Conservation (phyloP, 2,797 vertebrate genomes). For the Enteromius paludinosus region DNA sequence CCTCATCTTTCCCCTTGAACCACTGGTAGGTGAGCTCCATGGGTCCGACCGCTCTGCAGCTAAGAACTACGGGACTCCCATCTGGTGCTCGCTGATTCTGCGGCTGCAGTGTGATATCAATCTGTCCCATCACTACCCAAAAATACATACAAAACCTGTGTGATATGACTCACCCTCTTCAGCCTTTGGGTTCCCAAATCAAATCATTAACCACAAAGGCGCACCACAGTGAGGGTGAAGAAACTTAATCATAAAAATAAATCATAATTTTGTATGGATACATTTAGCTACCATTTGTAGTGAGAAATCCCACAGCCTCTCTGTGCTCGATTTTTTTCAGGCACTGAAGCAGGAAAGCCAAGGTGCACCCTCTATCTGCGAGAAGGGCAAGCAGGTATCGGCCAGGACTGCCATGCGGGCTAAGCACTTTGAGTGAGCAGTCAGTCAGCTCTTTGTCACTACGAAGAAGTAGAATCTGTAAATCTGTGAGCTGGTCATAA, state of each 20-base stretch:
- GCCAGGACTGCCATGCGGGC: conserved; percentile 78
- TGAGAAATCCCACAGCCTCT: conserved; percentile 78
- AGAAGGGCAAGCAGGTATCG: conserved; percentile 79
- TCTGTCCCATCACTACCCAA: conserved; percentile 65
- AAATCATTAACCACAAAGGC: not conserved
- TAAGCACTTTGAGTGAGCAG: conserved; percentile 86
- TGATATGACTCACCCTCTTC: not conserved
- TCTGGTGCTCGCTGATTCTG: conserved; percentile 70
- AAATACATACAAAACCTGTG: conserved; percentile 17
- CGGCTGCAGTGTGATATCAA: conserved; percentile 78
- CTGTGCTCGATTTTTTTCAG: conserved; percentile 81
- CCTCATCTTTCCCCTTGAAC: conserved; percentile 86
- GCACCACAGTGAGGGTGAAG: not conserved
- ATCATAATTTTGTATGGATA: not conserved
- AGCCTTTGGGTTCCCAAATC: not conserved
- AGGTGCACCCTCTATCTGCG: conserved; percentile 77
- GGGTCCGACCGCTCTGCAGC: conserved; percentile 75
- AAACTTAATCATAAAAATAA: not conserved
- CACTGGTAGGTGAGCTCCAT: conserved; percentile 83
- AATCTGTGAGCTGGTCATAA: not conserved
- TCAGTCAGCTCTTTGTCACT: conserved; percentile 84
- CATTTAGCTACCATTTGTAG: conserved; percentile 35
- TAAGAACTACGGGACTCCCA: conserved; percentile 73
- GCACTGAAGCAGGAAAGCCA: conserved; percentile 79
- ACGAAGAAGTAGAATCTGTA: conserved; percentile 19